Conservation (phyloP, 2,113 vertebrate genomes). For the Numenius arquata region DNA sequence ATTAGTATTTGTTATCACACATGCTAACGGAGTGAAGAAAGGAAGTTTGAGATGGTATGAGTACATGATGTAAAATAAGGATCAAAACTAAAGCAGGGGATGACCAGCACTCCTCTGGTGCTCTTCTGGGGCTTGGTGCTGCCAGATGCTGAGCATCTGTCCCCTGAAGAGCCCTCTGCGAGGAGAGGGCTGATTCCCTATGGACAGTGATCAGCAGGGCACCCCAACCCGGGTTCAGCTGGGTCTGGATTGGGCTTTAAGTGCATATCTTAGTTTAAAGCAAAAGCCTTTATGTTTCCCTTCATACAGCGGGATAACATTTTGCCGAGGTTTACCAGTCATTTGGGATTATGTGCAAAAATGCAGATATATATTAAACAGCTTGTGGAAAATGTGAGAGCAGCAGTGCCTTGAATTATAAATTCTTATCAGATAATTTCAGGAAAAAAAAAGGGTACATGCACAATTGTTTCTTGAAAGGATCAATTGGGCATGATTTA, state of each 20-base stretch:
- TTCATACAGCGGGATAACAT: not conserved
- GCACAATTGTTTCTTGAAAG: not conserved
- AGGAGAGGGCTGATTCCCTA: not conserved
- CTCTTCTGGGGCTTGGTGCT: not conserved
- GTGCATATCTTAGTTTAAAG: not conserved
- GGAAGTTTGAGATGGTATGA: not conserved
- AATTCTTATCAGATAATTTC: not conserved
- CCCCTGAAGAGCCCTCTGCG: fast-evolving
- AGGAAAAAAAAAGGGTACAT: not conserved
- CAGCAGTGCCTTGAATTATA: not conserved
- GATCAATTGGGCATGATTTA: not conserved
- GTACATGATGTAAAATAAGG: not conserved
- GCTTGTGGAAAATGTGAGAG: not conserved
- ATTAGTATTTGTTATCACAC: not conserved
- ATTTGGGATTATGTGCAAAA: not conserved
- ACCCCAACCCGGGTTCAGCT: not conserved
- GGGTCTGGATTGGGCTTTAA: not conserved
- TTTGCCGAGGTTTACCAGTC: not conserved
- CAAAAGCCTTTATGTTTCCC: not conserved
- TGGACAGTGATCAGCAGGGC: not conserved
- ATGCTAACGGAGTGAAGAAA: not conserved
- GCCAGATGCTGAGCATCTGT: not conserved
- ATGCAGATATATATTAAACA: not conserved
- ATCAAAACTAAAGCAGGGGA: not conserved
- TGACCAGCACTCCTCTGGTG: not conserved